Percentiles rank a stretch among this genome's conserved stretches.
These are phyloP conservation scores for Bubo blakistoni DNA, from an alignment of 2,113 vertebrate genomes.

Conservation along the genomic window DNA sequence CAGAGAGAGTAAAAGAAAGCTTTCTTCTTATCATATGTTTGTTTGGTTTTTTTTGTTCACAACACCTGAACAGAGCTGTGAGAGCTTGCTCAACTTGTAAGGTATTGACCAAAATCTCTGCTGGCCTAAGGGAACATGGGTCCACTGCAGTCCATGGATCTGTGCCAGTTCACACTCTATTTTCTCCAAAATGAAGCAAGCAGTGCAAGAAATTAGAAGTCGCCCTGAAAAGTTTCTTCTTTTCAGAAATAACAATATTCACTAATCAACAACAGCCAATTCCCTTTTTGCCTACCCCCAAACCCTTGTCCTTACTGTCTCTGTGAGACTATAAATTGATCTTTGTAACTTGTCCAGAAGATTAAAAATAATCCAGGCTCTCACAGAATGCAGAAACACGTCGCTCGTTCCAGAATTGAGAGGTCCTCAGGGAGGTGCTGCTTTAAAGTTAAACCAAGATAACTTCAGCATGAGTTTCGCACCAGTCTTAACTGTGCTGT, in stretches of 20 bases:
- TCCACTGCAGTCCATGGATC: background rate
- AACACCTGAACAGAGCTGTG: background rate
- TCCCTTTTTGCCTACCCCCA: background rate
- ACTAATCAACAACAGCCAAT: background rate
- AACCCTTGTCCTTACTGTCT: background rate
- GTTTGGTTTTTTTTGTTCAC: too few species aligned
- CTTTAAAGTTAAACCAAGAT: constrained; percentile 30
- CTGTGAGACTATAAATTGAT: constrained; percentile 42
- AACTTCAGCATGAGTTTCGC: background rate
- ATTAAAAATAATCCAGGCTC: constrained; percentile 49
- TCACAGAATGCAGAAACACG: background rate
- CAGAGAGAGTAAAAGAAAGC: background rate
- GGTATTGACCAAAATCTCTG: background rate
- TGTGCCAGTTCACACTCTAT: background rate
- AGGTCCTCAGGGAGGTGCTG: constrained; percentile 2
- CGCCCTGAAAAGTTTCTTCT: background rate
- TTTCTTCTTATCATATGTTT: background rate
- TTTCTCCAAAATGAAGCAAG: background rate
- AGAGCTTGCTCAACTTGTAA: background rate
- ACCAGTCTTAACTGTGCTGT: background rate
- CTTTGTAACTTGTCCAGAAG: constrained; percentile 32
- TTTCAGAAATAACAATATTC: background rate
- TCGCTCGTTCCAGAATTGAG: background rate
- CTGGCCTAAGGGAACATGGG: background rate
- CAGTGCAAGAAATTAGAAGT: background rate